Percentiles rank a stretch among this genome's conserved stretches.
phyloP scores from a whole-genome alignment of 2,888 invertebrate species.

The Sphaerophoria rueppellii region DNA sequence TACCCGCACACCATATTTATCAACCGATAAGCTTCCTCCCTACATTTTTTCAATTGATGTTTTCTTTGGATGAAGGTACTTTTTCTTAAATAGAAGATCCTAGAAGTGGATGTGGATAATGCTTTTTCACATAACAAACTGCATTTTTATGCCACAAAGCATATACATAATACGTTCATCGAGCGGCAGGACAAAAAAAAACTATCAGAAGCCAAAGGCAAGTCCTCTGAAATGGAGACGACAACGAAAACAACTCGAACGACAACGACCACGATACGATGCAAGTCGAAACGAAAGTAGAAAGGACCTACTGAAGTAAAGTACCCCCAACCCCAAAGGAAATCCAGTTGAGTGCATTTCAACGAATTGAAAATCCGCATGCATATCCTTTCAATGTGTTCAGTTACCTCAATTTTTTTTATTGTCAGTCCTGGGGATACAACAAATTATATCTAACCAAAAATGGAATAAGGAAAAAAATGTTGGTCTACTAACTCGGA shows the following conservation, averaged over 20 bases:
- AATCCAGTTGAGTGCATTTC: constrained; percentile 71
- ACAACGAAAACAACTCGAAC: background rate
- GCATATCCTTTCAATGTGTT: constrained; percentile 59
- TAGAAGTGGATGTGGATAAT: constrained; percentile 31
- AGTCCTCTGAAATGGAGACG: constrained; percentile 4
- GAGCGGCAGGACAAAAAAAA: constrained; percentile 16
- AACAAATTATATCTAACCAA: background rate
- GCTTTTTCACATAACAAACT: constrained; percentile 8
- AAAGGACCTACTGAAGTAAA: constrained; percentile 44
- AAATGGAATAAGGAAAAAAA: constrained; percentile 13
- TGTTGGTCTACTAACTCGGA: constrained; percentile 52
- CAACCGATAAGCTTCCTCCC: constrained; percentile 53
- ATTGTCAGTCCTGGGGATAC: background rate
- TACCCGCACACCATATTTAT: constrained; percentile 37
- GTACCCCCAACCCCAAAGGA: constrained; percentile 60
- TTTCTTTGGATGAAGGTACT: constrained; percentile 14
- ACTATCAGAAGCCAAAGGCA: constrained; percentile 16
- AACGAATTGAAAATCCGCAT: constrained; percentile 70
- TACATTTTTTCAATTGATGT: constrained; percentile 56
- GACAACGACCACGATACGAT: background rate
- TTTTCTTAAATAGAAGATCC: constrained; percentile 21
- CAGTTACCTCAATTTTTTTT: background rate
- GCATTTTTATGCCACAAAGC: constrained; percentile 32
- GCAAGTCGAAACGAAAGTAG: background rate
- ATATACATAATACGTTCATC: background rate